These are phyloP conservation scores for Isurus oxyrinchus DNA, from an alignment of 2,113 vertebrate species.

Conservation along the genomic window DNA sequence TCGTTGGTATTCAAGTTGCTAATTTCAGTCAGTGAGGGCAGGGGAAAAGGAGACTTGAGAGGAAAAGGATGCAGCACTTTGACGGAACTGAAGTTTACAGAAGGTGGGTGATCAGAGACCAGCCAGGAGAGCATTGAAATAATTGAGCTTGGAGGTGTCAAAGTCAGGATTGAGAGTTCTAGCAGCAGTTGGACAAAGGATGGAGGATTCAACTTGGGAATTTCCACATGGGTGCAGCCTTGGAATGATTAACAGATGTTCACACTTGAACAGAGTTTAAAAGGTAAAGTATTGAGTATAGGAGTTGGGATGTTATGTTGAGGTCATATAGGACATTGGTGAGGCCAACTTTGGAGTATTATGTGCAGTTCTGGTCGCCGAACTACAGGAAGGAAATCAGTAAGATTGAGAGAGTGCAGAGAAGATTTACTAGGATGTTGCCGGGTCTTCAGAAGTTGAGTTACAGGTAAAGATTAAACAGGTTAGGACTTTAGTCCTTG, in stretches of 20 bases:
- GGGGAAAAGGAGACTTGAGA: neutral
- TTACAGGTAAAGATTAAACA: too few species aligned
- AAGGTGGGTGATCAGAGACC: neutral
- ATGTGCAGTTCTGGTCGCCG: too few species aligned
- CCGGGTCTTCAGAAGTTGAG: too few species aligned
- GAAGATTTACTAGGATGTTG: too few species aligned
- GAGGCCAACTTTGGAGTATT: too few species aligned
- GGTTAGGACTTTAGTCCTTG: too few species aligned
- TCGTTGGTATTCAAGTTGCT: neutral
- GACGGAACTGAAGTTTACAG: neutral
- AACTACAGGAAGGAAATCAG: too few species aligned
- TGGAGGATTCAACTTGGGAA: neutral
- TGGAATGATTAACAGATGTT: conserved; percentile 25
- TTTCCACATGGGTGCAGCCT: neutral
- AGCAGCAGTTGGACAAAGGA: neutral
- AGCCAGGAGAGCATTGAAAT: neutral
- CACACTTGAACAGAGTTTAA: neutral
- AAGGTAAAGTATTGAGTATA: neutral
- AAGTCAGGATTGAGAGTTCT: neutral
- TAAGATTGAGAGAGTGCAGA: too few species aligned
- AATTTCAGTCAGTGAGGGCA: neutral
- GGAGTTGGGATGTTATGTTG: too few species aligned
- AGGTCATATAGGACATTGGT: too few species aligned
- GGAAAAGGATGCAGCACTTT: neutral
- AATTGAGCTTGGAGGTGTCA: neutral